Evolutionary conservation across 2,797 vertebrate species (phyloP), one percentile per base, ranked within the genome.

Genomic region (Graptemys geographica): DNA sequence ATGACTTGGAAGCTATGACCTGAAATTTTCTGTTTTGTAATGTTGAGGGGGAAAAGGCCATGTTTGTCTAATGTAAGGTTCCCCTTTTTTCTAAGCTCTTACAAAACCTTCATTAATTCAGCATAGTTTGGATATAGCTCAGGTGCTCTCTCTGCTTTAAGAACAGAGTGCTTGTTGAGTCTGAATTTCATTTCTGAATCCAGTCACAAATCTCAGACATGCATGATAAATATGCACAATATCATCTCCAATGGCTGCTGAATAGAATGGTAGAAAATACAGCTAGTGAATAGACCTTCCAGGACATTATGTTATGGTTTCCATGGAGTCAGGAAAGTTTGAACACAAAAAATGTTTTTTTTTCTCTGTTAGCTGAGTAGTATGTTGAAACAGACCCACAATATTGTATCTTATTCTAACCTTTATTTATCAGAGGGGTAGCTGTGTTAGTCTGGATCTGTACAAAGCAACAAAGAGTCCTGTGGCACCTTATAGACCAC

Each of bases 111-210:
- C 25, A 33, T 85, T 62, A 28, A 25, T 2, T 81, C 84, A 81
- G 16, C 83, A 3, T 37, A 23, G 7, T 80, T 88, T 5, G 33
- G 80, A 89, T 93, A 52, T 8, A 86, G 53, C 85, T 80, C 33
- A 88, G 51, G 53, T 78, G 27, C 6, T 16, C 0, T 0, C 23
- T 52, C n/a, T n/a, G 82, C 55, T 84, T 88, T 76, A 90, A 81
- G 88, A 56, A 25, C 16, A 28, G 8, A 62, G 3, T 81, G 15
- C 55, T 0, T 0, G 31, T 6, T 59, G 23, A 89, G 8, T 19
- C 78, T 91, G 78, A 59, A 86, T 92, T 88, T 59, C 87, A 6
- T 78, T 91, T 90, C 69, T 56, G 31, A 81, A 88, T 23, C 27
- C 79, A 81, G 74, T 19, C 15, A 65, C 25, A 80, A 27, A 52